Percentiles rank a stretch among this genome's conserved stretches.
phyloP scores from a whole-genome alignment of 2,888 invertebrate species.

The Dorcus parallelipipedus region DNA sequence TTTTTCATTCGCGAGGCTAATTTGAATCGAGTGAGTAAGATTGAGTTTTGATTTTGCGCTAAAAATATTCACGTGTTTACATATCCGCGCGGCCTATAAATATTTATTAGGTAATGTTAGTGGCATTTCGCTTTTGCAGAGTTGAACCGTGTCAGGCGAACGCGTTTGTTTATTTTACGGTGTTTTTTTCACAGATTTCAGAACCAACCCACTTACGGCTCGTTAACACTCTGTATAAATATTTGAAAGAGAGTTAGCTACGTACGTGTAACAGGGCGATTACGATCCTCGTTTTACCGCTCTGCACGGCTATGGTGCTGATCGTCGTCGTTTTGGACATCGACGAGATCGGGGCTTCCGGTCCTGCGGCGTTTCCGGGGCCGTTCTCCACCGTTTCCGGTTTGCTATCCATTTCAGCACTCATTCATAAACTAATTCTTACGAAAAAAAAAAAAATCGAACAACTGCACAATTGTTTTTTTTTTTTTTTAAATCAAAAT shows the following conservation, averaged over 20 bases:
- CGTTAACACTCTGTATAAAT: too few relatives aligned
- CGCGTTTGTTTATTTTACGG: too few relatives aligned
- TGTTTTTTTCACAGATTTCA: too few relatives aligned
- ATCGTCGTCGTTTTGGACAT: conserved; percentile 72
- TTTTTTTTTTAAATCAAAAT: too few relatives aligned
- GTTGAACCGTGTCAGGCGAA: too few relatives aligned
- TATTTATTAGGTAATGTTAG: conserved; percentile 4
- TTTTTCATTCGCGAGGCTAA: too few relatives aligned
- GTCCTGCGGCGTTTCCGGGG: conserved; percentile 18
- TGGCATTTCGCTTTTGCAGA: neutral
- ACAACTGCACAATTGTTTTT: too few relatives aligned
- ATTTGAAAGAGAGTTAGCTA: conserved; percentile 14
- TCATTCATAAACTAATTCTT: neutral
- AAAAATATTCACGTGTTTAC: conserved; percentile 3
- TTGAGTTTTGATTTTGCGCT: too few relatives aligned
- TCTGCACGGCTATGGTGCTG: conserved; percentile 87
- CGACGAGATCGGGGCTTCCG: conserved; percentile 21
- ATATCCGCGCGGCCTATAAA: conserved; percentile 5
- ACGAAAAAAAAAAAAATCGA: too few relatives aligned
- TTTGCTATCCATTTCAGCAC: neutral
- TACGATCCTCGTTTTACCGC: conserved; percentile 80
- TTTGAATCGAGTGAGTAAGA: too few relatives aligned
- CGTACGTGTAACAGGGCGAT: conserved; percentile 85
- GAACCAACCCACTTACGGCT: too few relatives aligned
- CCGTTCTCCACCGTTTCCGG: conserved; percentile 32